Base-by-base conservation (phyloP, 2,888 invertebrate species). In the Galeopsomyia nigrocyanea region DNA sequence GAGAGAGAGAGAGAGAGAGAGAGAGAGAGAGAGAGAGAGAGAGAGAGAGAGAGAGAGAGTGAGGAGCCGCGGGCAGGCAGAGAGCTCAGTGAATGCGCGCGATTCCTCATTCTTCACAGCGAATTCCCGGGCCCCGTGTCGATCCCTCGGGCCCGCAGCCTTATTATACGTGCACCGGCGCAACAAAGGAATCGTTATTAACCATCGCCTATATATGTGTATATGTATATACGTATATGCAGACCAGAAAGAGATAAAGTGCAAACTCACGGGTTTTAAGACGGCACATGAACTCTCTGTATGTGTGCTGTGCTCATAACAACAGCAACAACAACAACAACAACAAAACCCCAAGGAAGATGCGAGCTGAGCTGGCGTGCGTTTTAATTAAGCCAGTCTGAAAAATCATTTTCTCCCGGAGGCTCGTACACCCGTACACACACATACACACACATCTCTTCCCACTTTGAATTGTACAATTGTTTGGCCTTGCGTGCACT, bases 131-230 rank as follows among this genome's bases (percentile, higher is more conserved):
- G 67, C 47, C 31, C 61, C 56, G 17, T 26, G 19, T n/a, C 61
- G 57, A 57, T 58, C 57, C 63, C 51, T 47, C 22, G 19, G 62
- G 56, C 49, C 53, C 50, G 50, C 17, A 21, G n/a, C 46, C 67
- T 71, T 74, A 74, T 74, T 71, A 74, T 68, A 55, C 71, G 68
- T 19, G 21, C 19, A 71, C 39, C 73, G 76, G 75, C 75, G 74
- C 79, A 78, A 80, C 80, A 81, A 80, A 81, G 80, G 77, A 73
- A 78, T 76, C 78, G 79, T 79, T 79, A 80, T 79, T 80, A 79
- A 78, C 77, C 74, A 68, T 55, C 70, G 53, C 19, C 51, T 22
- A 14, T 39, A 7, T 10, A 10, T 39, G 13, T 7, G 39, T 39
- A 10, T 39, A 10, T 39, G 39, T 39, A 9, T 26, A 26, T 47